These are phyloP conservation scores for Lithophane leautieri DNA, from an alignment of 2,888 invertebrate species.

Conservation along the genomic window DNA sequence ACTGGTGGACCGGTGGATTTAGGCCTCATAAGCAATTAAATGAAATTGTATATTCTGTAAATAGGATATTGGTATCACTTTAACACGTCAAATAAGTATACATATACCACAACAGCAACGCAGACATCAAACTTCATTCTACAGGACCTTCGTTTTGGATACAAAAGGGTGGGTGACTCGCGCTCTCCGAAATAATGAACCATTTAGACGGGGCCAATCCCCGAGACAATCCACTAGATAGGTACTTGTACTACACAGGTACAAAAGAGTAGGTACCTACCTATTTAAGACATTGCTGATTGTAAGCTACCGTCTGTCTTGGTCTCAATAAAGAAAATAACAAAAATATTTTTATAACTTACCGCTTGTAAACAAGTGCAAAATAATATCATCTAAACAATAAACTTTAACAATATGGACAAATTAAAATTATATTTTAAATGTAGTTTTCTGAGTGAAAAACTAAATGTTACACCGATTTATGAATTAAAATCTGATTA, in stretches of 20 bases:
- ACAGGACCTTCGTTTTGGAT: no score
- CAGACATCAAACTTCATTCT: neutral
- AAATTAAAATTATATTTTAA: neutral
- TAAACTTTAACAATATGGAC: neutral
- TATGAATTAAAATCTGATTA: neutral
- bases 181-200: neutral
- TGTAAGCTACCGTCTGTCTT: neutral
- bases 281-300: neutral
- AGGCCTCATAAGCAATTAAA: neutral
- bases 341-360: neutral
- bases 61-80: no score
- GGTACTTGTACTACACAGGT: neutral
- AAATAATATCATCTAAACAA: neutral
- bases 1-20: neutral
- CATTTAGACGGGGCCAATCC: no score
- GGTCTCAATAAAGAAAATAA: neutral
- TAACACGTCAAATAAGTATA: no score
- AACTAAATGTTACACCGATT: neutral
- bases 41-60: no score
- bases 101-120: neutral
- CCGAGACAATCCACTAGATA: no score
- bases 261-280: neutral
- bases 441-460: neutral
- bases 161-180: neutral
- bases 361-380: slow-evolving; percentile 9